phyloP scores from a whole-genome alignment of 2,797 vertebrate species.

The Anomalospiza imberbis region DNA sequence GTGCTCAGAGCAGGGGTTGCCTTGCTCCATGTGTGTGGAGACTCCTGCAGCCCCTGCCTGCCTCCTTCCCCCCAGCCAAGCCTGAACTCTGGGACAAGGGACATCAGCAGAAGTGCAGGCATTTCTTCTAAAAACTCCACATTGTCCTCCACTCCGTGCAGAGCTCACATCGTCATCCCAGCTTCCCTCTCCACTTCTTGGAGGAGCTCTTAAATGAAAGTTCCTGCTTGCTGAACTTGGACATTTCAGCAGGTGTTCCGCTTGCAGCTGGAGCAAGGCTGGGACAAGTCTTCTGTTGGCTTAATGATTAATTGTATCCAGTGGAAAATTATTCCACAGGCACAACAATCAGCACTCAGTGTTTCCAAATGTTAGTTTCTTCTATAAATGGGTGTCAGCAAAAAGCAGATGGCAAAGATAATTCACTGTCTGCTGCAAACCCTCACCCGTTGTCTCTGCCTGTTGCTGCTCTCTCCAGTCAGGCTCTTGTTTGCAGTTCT shows the following conservation, averaged over 20 bases:
- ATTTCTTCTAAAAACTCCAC: background rate
- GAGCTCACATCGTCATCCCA: rapidly evolving
- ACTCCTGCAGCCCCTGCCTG: background rate
- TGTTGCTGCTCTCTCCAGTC: background rate
- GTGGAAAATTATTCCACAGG: conserved; percentile 27
- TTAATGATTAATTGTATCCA: conserved; percentile 50
- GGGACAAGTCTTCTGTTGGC: background rate
- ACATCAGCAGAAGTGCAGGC: background rate
- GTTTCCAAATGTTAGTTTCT: conserved; percentile 63
- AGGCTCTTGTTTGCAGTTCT: background rate
- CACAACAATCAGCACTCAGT: conserved; percentile 10
- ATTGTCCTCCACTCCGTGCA: background rate
- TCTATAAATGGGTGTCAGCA: conserved; percentile 45
- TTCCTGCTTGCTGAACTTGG: background rate
- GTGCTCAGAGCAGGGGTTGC: background rate
- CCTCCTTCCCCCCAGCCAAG: background rate
- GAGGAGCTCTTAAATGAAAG: background rate
- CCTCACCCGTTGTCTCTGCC: conserved; percentile 1
- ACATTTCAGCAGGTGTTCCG: background rate
- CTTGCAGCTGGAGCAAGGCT: background rate
- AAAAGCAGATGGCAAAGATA: conserved; percentile 63
- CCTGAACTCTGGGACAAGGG: rapidly evolving
- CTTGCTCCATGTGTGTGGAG: rapidly evolving
- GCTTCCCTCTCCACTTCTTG: background rate
- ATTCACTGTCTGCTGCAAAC: conserved; percentile 12